Percentiles rank a stretch among this genome's conserved stretches.
phyloP scores from a whole-genome alignment of 2,797 vertebrate genomes.

The Scolopax bukidnonensis region DNA sequence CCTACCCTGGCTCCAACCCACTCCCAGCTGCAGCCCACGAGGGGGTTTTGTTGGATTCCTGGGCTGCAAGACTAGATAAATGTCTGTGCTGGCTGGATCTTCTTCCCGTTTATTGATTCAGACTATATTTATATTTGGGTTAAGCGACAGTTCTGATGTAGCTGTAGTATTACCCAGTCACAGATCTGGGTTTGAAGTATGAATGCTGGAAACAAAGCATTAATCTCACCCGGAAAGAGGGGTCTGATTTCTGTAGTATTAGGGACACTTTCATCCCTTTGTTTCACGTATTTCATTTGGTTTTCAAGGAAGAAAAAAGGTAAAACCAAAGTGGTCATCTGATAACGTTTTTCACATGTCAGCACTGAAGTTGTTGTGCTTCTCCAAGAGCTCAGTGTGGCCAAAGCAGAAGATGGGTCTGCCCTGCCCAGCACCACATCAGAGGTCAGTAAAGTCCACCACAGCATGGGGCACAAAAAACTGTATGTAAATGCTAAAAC shows the following conservation, averaged over 20 bases:
- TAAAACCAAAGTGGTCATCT: too few relatives aligned
- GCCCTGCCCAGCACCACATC: not conserved
- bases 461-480: not conserved
- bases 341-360: accelerated
- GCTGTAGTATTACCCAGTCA: not conserved
- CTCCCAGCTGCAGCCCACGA: not conserved
- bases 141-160: not conserved
- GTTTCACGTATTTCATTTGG: not conserved
- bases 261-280: not conserved
- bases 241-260: not conserved
- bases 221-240: not conserved
- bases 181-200: not conserved
- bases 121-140: not conserved
- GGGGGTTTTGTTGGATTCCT: not conserved
- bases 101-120: not conserved
- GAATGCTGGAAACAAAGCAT: not conserved
- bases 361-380: not conserved
- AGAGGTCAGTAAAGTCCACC: accelerated
- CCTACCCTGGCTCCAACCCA: not conserved
- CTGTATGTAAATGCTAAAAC: not conserved
- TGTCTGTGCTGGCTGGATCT: not conserved
- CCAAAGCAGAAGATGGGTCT: not conserved
- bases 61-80: not conserved
- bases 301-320: not conserved
- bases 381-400: not conserved